Evolutionary conservation across 2,888 invertebrate species (phyloP).

Genomic region (Drosophila paracracens): DNA sequence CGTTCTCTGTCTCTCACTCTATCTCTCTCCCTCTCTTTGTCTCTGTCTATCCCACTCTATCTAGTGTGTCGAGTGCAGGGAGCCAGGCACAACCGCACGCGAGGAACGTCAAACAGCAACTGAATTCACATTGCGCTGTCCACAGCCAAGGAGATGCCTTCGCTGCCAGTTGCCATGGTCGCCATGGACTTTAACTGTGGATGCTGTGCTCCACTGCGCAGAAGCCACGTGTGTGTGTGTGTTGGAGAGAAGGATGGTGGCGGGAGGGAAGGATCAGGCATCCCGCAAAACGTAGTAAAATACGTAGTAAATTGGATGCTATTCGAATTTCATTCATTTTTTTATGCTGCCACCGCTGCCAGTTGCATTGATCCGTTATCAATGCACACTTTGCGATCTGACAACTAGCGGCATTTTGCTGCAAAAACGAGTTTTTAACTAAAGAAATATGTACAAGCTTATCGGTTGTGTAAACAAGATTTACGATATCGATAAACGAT

Average conservation of each 20-base stretch:
- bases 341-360: constrained; percentile 2
- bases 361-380: constrained; percentile 24
- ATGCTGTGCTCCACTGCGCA: constrained; percentile 68
- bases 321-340: constrained; percentile 56
- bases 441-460: neutral
- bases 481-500: neutral
- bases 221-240: constrained; percentile 31
- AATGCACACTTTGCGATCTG: neutral
- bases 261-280: neutral
- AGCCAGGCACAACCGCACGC: constrained; percentile 81
- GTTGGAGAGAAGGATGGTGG: neutral
- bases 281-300: constrained; percentile 59
- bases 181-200: constrained; percentile 38
- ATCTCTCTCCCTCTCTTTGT: neutral
- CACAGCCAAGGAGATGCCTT: constrained; percentile 50
- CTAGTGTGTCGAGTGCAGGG: constrained; percentile 31
- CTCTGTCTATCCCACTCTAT: constrained; percentile 2
- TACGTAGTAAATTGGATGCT: constrained; percentile 70
- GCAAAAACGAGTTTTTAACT: neutral
- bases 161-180: constrained; percentile 42
- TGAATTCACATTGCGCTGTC: constrained; percentile 78
- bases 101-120: constrained; percentile 83
- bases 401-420: neutral
- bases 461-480: neutral
- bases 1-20: constrained; percentile 17